Percentiles rank a stretch among this genome's conserved stretches.
phyloP scores from a whole-genome alignment of 2,797 vertebrate species.

The Galaxias olidus region DNA sequence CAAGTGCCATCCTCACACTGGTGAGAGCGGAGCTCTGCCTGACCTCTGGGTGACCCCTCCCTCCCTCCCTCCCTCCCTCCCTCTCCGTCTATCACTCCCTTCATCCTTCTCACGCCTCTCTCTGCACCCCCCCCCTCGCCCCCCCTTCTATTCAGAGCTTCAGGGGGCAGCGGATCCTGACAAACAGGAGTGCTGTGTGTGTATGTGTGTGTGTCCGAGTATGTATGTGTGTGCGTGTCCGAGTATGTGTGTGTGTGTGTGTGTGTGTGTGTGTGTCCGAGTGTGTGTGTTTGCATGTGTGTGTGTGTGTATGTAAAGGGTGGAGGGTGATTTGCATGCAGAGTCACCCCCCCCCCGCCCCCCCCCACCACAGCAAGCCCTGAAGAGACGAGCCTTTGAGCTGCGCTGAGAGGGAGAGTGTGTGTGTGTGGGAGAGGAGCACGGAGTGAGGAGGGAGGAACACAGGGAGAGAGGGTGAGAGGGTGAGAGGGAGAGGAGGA shows the following conservation, averaged over 20 bases:
- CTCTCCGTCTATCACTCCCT: conserved; percentile 20
- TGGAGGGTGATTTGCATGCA: conserved; percentile 73
- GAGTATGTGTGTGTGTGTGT: conserved; percentile 17
- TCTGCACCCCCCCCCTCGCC: conserved; percentile 7
- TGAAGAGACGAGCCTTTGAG: conserved; percentile 77
- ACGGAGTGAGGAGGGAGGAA: conserved; percentile 17
- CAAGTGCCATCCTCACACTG: conserved; percentile 1
- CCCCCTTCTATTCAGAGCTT: conserved; percentile 39
- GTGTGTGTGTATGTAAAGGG: neutral
- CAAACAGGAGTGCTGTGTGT: conserved; percentile 33
- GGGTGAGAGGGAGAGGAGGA: conserved; percentile 41
- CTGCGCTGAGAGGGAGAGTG: conserved; percentile 31
- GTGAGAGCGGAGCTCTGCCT: conserved; percentile 33
- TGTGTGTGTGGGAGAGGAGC: conserved; percentile 19
- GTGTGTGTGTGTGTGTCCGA: conserved; percentile 15
- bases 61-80: conserved; percentile 31
- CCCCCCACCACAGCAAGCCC: conserved; percentile 69
- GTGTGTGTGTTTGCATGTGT: conserved; percentile 19
- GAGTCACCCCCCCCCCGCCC: conserved; percentile 62
- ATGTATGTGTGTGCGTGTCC: conserved; percentile 6
- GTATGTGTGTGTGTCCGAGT: neutral
- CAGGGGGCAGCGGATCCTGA: conserved; percentile 49
- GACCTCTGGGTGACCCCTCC: conserved; percentile 60
- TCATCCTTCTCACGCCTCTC: conserved; percentile 28
- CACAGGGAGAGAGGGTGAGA: neutral